Conservation (phyloP, 2,113 vertebrate genomes). For the Pachycephala philippinensis region DNA sequence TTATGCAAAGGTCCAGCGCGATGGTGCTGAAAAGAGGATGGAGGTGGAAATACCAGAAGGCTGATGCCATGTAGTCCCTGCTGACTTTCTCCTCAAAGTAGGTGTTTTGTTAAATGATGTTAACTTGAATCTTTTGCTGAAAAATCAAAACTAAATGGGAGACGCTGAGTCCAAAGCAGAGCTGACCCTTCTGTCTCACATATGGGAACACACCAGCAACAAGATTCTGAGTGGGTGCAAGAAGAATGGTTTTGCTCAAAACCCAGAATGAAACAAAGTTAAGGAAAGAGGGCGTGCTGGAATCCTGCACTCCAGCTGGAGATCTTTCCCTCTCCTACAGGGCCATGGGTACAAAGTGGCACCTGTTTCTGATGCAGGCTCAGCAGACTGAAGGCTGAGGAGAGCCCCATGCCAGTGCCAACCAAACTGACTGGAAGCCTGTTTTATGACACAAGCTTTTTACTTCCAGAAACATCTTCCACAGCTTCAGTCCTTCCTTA, state of each 20-base stretch:
- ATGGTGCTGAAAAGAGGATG: not conserved
- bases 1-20: not conserved
- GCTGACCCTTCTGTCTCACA: not conserved
- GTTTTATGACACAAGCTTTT: not conserved
- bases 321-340: not conserved
- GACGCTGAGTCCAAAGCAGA: not conserved
- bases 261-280: not conserved
- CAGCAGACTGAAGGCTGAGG: not conserved
- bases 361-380: fast-evolving
- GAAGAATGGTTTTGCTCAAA: not conserved
- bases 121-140: not conserved
- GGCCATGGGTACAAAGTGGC: not conserved
- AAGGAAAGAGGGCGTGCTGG: not conserved
- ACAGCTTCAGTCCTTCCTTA: not conserved
- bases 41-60: not conserved
- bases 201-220: not conserved
- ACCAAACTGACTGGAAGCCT: not conserved
- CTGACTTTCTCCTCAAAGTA: not conserved
- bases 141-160: not conserved
- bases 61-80: not conserved
- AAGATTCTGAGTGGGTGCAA: not conserved
- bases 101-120: not conserved
- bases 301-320: not conserved
- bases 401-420: not conserved
- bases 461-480: not conserved